Evolutionary conservation across 1,140 invertebrate genomes (phyloP).

Genomic region (Drosophila lacteicornis): DNA sequence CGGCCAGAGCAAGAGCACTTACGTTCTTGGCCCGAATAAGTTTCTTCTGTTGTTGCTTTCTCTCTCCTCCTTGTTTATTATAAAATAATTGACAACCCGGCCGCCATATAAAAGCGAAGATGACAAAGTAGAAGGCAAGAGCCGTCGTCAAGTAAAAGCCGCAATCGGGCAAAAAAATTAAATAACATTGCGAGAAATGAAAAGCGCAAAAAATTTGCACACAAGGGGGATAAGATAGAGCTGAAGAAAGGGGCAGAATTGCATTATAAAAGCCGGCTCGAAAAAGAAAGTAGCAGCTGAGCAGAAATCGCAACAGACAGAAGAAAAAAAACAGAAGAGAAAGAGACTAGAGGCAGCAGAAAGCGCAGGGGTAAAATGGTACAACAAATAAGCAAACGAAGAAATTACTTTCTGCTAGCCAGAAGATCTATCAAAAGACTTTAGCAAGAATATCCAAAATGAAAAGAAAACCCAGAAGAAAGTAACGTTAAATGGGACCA

Average conservation of each 20-base stretch:
- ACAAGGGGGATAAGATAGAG: constrained; percentile 1
- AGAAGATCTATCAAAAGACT: constrained; percentile 19
- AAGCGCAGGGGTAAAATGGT: constrained; percentile 3
- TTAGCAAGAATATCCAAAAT: neutral
- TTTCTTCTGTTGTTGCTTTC: constrained; percentile 26
- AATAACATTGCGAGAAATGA: constrained; percentile 60
- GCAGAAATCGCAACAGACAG: constrained; percentile 49
- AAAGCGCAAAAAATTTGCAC: constrained; percentile 57
- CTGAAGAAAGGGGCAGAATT: constrained; percentile 10
- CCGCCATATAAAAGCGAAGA: constrained; percentile 37
- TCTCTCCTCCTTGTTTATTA: constrained; percentile 52
- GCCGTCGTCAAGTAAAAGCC: constrained; percentile 58
- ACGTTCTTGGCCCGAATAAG: constrained; percentile 73
- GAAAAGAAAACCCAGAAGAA: neutral
- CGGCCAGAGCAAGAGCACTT: constrained; percentile 31
- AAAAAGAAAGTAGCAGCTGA: constrained; percentile 70
- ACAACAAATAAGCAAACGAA: constrained; percentile 14
- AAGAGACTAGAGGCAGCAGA: neutral
- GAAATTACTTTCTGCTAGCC: constrained; percentile 31
- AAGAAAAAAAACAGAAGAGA: constrained; percentile 20
- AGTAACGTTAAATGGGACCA: constrained; percentile 14
- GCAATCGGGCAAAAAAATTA: constrained; percentile 30
- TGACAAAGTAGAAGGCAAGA: constrained; percentile 61
- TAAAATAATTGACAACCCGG: constrained; percentile 74
- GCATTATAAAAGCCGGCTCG: constrained; percentile 43